Evolutionary conservation across 1,140 invertebrate species (phyloP).

Genomic region (Holcopasites calliopsidis): DNA sequence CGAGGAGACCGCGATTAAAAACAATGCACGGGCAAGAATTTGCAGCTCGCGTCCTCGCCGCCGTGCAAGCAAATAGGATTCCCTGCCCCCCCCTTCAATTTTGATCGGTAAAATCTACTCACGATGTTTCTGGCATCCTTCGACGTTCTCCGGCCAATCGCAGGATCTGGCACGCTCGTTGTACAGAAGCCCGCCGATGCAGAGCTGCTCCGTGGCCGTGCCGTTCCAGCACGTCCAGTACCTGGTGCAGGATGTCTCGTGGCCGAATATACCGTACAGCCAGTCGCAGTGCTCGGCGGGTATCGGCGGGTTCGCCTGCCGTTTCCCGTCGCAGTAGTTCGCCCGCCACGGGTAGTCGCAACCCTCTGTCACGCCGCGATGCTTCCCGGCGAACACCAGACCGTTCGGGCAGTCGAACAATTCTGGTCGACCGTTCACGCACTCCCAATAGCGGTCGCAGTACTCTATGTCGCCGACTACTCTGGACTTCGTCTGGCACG

Average conservation of each 20-base stretch:
- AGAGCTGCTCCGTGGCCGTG: conserved; percentile 94
- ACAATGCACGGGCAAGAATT: too few relatives aligned
- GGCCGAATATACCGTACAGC: conserved; percentile 95
- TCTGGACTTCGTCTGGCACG: conserved; percentile 87
- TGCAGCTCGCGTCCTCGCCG: too few relatives aligned
- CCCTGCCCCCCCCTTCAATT: too few relatives aligned
- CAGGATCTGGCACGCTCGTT: conserved; percentile 94
- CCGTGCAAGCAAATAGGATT: too few relatives aligned
- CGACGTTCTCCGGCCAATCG: conserved; percentile 96
- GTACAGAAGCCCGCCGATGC: conserved; percentile 94
- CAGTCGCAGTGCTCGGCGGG: conserved; percentile 93
- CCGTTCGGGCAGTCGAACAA: conserved; percentile 95
- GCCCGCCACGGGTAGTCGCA: conserved; percentile 94
- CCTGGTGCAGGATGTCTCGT: conserved; percentile 94
- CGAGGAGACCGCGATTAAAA: too few relatives aligned
- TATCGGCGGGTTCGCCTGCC: conserved; percentile 89
- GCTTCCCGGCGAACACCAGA: conserved; percentile 92
- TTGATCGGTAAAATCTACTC: too few relatives aligned
- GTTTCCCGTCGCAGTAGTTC: conserved; percentile 90
- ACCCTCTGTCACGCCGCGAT: conserved; percentile 91
- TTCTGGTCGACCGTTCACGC: conserved; percentile 87
- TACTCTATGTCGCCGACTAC: conserved; percentile 89
- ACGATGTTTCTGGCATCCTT: conserved; percentile 96
- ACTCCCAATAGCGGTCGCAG: conserved; percentile 94
- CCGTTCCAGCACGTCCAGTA: conserved; percentile 98